Percentiles rank a stretch among this genome's conserved stretches.
Evolutionary conservation across 1,140 invertebrate genomes (phyloP).

Genomic region (Zaprionus davidi): DNA sequence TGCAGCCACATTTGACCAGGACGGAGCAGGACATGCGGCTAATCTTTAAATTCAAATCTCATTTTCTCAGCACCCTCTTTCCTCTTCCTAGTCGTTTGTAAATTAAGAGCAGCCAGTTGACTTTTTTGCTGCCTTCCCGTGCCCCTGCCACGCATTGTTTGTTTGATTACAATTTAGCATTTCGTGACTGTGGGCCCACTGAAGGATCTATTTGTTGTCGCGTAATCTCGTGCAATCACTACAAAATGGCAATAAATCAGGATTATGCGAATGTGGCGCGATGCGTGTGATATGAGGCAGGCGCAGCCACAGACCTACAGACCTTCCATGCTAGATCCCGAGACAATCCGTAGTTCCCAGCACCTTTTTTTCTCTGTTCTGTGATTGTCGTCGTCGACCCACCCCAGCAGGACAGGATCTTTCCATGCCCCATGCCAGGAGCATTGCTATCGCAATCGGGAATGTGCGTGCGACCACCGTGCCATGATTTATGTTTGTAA

Average conservation of each 20-base stretch:
- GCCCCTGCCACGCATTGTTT: constrained; percentile 60
- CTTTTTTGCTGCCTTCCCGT: constrained; percentile 35
- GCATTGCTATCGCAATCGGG: constrained; percentile 37
- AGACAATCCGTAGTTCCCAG: constrained; percentile 28
- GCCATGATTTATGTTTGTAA: constrained; percentile 77
- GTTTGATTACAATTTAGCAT: constrained; percentile 83
- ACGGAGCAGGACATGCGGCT: constrained; percentile 67
- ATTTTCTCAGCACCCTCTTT: constrained; percentile 52
- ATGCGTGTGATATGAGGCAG: constrained; percentile 67
- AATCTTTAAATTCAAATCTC: constrained; percentile 84
- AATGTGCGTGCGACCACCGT: constrained; percentile 59
- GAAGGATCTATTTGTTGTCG: constrained; percentile 83
- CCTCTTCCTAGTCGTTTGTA: constrained; percentile 36
- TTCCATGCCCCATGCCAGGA: constrained; percentile 6
- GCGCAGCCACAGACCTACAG: not conserved
- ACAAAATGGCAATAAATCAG: constrained; percentile 83
- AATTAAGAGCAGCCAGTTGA: constrained; percentile 68
- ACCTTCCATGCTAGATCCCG: not conserved
- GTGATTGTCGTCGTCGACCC: constrained; percentile 15
- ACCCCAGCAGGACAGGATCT: constrained; percentile 27
- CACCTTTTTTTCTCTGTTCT: constrained; percentile 30
- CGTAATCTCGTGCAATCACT: constrained; percentile 83
- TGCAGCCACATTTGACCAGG: constrained; percentile 75
- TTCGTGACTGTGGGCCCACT: constrained; percentile 77
- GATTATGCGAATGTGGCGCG: constrained; percentile 83